Base-by-base conservation (phyloP, 2,888 invertebrate species). In the Xestia c-nigrum region DNA sequence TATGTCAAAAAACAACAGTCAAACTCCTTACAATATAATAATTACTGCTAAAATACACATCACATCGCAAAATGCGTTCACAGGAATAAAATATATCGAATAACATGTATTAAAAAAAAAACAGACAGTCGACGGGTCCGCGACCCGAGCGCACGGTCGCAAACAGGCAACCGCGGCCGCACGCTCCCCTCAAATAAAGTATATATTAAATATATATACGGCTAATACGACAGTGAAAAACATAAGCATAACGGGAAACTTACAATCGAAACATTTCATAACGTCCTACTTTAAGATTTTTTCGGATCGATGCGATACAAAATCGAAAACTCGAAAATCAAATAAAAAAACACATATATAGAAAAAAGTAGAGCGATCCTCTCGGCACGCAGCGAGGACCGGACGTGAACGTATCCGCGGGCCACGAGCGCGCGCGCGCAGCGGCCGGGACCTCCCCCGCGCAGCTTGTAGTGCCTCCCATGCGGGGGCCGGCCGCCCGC, bases 41-140 rank as follows among this genome's bases (percentile, higher is more conserved):
- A 97, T 97, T 97, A 97, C 96, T 96, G 96, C 97, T 97, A 97
- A 96, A 97, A 97, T 97, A 97, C 96, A 96, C 96, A 96, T 96
- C 96, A 96, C 96, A 96, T 98, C 98, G 98, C 98, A 98, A 98
- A 97, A 97, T 97, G 97, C 97, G 97, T 97, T 97, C 97, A 97
- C 97, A 97, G 97, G 97, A 97, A 98, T 98, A 98, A 97, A 98
- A 98, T 97, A 98, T 98, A 98, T 97, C 97, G 97, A 97, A 97
- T 97, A 97, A 97, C 96, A 97, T 97, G 96, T 96, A 96, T 95
- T 97, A 96, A 97, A 97, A 96, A 72, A 95, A 95, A 97, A 97
- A 96, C 95, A 96, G 95, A 96, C 96, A 94, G 95, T 95, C 95
- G 92, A 91, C 92, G 94, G 93, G 93, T 92, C 91, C 86, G 83